Evolutionary conservation across 1,140 invertebrate species (phyloP).

Genomic region (Forficula auricularia): DNA sequence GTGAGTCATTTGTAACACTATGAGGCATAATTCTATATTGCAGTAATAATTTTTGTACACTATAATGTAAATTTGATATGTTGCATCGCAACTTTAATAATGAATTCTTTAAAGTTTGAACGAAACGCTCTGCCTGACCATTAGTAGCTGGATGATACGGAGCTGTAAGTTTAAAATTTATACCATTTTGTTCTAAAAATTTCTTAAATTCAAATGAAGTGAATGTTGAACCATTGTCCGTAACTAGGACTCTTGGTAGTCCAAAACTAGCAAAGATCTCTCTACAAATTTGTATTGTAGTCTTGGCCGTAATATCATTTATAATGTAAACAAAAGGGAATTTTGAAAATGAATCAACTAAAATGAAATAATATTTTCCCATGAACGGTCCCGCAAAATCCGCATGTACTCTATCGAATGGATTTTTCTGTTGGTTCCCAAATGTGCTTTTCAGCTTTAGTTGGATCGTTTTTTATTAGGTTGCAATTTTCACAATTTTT

Average conservation of each 20-base stretch:
- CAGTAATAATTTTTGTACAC: no score
- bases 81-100: no score
- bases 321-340: background rate
- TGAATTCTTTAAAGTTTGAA: constrained; percentile 19
- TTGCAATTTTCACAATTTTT: no score
- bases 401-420: background rate
- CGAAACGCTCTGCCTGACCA: constrained; percentile 19
- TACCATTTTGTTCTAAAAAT: constrained; percentile 15
- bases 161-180: constrained; percentile 13
- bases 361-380: background rate
- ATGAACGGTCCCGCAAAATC: background rate
- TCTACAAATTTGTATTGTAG: background rate
- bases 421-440: background rate
- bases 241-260: constrained; percentile 14
- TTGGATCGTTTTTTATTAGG: no score
- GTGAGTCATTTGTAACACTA: no score
- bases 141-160: constrained; percentile 15
- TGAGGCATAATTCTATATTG: no score
- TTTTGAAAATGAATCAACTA: constrained; percentile 3
- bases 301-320: background rate
- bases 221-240: constrained; percentile 19
- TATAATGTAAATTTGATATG: no score
- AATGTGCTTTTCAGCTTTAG: no score
- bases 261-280: constrained; percentile 15
- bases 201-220: constrained; percentile 13